Percentiles rank a stretch among this genome's conserved stretches.
Evolutionary conservation across 2,113 vertebrate species (phyloP).

Genomic region (Aldabrachelys gigantea): DNA sequence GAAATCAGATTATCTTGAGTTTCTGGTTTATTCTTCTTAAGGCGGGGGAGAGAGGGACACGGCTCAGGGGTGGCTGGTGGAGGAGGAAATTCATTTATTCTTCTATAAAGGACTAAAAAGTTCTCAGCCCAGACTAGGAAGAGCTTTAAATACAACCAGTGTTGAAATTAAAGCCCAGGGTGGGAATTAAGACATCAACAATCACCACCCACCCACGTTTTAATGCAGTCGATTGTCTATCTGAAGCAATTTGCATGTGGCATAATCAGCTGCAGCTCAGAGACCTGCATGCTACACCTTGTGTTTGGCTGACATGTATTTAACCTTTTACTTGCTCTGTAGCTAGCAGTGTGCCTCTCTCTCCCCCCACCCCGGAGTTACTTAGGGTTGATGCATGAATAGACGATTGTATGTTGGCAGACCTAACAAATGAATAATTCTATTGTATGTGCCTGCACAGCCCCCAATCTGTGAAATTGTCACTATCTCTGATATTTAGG

Average conservation of each 20-base stretch:
- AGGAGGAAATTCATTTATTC: background rate
- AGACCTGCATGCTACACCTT: background rate
- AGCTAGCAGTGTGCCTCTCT: background rate
- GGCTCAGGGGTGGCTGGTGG: background rate
- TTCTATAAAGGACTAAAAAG: background rate
- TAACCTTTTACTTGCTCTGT: background rate
- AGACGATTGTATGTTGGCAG: background rate
- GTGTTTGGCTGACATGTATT: background rate
- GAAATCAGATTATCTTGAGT: background rate
- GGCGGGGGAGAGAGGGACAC: background rate
- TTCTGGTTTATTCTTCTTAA: background rate
- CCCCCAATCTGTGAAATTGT: background rate
- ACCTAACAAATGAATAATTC: background rate
- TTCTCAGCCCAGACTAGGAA: background rate
- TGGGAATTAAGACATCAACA: background rate
- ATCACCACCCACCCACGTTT: background rate
- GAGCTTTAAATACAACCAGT: background rate
- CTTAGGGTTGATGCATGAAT: background rate
- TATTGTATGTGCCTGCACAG: background rate
- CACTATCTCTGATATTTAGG: background rate
- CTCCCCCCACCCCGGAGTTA: background rate
- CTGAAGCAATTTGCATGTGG: background rate
- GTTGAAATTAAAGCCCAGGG: background rate
- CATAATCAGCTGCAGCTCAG: background rate
- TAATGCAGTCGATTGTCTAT: background rate